Evolutionary conservation across 1,140 invertebrate genomes (phyloP), one percentile per base, ranked within the genome.

Genomic region (Ips typographus): DNA sequence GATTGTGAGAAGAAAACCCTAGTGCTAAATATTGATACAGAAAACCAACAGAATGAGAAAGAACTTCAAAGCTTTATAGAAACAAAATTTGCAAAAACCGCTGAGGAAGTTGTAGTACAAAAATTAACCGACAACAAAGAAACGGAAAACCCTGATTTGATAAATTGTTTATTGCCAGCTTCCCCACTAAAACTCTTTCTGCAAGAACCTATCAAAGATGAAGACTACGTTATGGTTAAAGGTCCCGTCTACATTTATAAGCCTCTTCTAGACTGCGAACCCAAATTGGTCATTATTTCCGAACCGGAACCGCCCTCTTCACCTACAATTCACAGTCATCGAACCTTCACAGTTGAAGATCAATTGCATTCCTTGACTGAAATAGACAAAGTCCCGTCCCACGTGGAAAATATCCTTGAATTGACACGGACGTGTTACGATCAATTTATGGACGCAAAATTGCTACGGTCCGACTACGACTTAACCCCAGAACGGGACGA

Each of bases 191-290:
- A 71, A 60, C 57, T 71, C 2, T 61, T 72, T 57, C n/a, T 74
- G 8, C 49, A 72, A 42, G 69, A 56, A 41, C 44, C 49, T 2
- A 40, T 72, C 6, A 56, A 65, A 52, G 61, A 71, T 22, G 66
- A 73, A 36, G 72, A 75, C 22, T 75, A 73, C 61, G 68, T 75
- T n/a, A 65, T 75, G 49, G 43, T 75, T 5, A 69, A 75, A 22
- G 72, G 72, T 4, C 73, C 73, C 8, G 60, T 75, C 1, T 75
- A 71, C 59, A 55, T 75, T 53, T 65, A 65, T 4, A 68, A 71
- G 47, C 63, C 58, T 3, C 49, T 73, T 22, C 44, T 75, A 6
- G 47, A 71, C 37, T 43, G 58, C 4, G 38, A 66, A 40, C 57
- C 67, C 8, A 66, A 60, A 40, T 49, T 70, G 41, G 58, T 71